Base-by-base conservation (phyloP, 2,797 vertebrate species). In the Hemibagrus guttatus region DNA sequence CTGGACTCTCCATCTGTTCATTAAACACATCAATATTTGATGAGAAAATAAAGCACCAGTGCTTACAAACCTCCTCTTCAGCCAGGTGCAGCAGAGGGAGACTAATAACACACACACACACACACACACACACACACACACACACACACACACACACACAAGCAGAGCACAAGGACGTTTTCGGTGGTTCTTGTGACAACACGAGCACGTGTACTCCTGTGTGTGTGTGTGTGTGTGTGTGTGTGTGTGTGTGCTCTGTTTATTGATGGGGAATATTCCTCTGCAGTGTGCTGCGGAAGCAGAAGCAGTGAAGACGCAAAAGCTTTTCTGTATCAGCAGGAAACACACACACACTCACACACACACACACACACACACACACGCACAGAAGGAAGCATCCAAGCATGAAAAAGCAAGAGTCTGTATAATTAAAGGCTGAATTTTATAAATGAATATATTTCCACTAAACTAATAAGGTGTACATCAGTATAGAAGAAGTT, bases 81-180 rank as follows among this genome's bases (percentile, higher is more conserved):
- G 21, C 31, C 56, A 59, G 31, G 56, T 59, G 54, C 31, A 59
- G 21, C 31, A 80, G 56, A 19, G 56, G 2, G 11, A 39, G 76
- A 59, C 17, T 59, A 13, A 46, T 28, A 13, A 3, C 39, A 46
- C 69, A 42, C 69, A 42, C 71, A 75, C 46, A 75, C 72, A 75
- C 72, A 52, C 72, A 75, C 46, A 52, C 72, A 54, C 46, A 52
- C 46, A 49, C 69, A 72, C 68, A 42, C 35, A 71, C 68, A 71
- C 68, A 23, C 68, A 69, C 28, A 13, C 63, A 39, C 68, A 69
- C 35, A 39, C 52, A 35, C 28, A 54, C 42, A 72, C 3, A 72
- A 5, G 4, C 46, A 49, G 5, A 21, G 26, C 17, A 3, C 0
- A 6, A 42, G 46, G 42, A 75, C 46, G 8, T 49, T 72, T 42